These are phyloP conservation scores for Cottus gobio DNA, from an alignment of 2,113 vertebrate species.

Conservation along the genomic window DNA sequence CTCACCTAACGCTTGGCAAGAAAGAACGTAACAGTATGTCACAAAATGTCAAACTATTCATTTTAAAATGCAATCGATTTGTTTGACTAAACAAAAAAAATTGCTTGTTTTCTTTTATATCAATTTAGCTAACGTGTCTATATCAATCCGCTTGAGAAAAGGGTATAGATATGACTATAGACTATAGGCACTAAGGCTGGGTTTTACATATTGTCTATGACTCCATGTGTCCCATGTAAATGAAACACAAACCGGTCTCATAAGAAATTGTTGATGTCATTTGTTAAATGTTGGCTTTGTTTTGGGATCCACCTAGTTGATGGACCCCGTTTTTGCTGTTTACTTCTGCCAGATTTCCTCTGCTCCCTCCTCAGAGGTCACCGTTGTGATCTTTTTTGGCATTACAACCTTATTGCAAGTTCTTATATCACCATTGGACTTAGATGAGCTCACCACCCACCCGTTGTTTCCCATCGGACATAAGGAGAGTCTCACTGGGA, in stretches of 20 bases:
- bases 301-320: constrained; percentile 14
- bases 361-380: constrained; percentile 9
- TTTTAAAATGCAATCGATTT: no score
- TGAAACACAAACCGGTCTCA: neutral
- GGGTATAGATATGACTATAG: neutral
- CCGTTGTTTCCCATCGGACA: constrained; percentile 23
- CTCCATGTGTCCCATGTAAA: neutral
- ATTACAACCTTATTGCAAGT: constrained; percentile 19
- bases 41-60: no score
- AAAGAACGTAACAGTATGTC: no score
- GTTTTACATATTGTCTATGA: neutral
- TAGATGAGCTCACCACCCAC: constrained; percentile 58
- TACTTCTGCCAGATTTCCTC: constrained; percentile 37
- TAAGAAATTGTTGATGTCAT: constrained; percentile 2
- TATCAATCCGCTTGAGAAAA: no score
- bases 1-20: no score
- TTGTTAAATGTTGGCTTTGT: constrained; percentile 10
- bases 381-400: constrained; percentile 42
- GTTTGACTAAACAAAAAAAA: no score
- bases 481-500: constrained; percentile 34
- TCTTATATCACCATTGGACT: constrained; percentile 58
- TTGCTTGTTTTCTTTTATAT: no score
- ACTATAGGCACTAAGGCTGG: neutral
- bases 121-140: no score
- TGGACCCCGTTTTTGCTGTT: constrained; percentile 20